Evolutionary conservation across 2,113 vertebrate species (phyloP), one percentile per base, ranked within the genome.

Genomic region (Dicentrarchus labrax): DNA sequence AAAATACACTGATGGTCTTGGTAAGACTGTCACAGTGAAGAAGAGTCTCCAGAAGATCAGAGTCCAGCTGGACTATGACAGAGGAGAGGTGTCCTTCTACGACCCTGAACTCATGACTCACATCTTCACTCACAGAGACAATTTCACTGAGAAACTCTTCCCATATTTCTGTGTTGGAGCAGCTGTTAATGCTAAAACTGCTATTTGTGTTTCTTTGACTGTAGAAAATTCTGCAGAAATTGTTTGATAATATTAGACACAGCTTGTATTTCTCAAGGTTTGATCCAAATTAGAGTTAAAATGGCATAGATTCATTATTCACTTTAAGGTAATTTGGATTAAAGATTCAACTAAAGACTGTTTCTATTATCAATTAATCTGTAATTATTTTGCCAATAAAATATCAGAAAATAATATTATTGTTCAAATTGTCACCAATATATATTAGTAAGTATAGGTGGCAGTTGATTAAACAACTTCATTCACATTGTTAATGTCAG

Each of bases 41-140:
- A 78, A 78, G 59, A 80, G 30, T 75, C 76, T 70, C 21, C 72
- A 84, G 83, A 86, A 62, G 76, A 82, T 92, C 81, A 77, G 68
- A 48, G 81, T 93, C 54, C 71, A 88, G 72, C 88, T 94, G 83
- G 87, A 94, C 80, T 88, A 65, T 51, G 66, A 89, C 54, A 65
- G 38, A 8, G 72, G 87, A 17, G 24, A 87, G 59, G 87, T 91
- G 79, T 86, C 80, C 78, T 91, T 91, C 76, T 71, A 30, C 30
- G 30, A 30, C 30, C 30, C 30, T 30, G 30, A 30, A 30, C 30
- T 3, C 30, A 30, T 30, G 30, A 30, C 30, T 30, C 30, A 30
- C 30, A 30, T 30, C 30, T 30, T 1, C 30, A 30, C 30, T 30
- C 30, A 30, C 30, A 30, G 30, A 30, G 1, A 30, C 30, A 30